Evolutionary conservation across 64 coral and sea anemone species (phyloP), one percentile per base, ranked within the genome.

Genomic region (Pachyseris speciosa): DNA sequence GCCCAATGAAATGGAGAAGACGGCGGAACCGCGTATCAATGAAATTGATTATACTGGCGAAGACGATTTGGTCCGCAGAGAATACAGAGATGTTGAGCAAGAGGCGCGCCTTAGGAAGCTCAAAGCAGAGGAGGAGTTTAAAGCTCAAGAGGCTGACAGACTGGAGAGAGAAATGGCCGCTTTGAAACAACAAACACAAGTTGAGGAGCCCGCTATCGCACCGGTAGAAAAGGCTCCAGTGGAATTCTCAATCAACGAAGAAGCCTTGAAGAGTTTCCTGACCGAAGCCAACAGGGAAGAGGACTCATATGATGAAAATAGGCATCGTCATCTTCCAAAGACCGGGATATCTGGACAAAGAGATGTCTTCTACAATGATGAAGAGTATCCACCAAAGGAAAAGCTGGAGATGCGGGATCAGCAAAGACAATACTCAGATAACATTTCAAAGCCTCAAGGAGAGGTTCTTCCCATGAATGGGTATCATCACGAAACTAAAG

Each of bases 81-180:
- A 93, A 40, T 87, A 80, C 57, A 69, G 69, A 45, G 84, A 77
- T 13, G 64, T 76, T 28, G 74, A 77, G 3, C 85, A 93, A 10
- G 84, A 93, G 36, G 91, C 76, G 39, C 91, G 84, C 32, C 67
- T 80, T 25, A 31, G 91, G 68, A 93, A 81, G 79, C 74, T 93
- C 28, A 87, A 88, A 72, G 91, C 84, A 25, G 91, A 93, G 72
- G 91, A 93, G 28, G 91, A 93, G 44, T 81, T 88, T 15, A 87
- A 88, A 84, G 75, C 74, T 2, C 72, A 88, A 72, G 91, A 93
- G 69, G 91, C 84, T 78, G 91, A 93, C 32, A 64, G 84, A 43
- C 38, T 87, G 41, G 87, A 67, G 73, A 68, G 58, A 24, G 72
- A 84, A n/a, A 87, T 60, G 53, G 43, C 37, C 22, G 20, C 38